A percentile compares a stretch with the other conserved stretches of the same genome.
phyloP scores from a whole-genome alignment of 2,797 vertebrate species.

The Triplophysa yarkandensis region DNA sequence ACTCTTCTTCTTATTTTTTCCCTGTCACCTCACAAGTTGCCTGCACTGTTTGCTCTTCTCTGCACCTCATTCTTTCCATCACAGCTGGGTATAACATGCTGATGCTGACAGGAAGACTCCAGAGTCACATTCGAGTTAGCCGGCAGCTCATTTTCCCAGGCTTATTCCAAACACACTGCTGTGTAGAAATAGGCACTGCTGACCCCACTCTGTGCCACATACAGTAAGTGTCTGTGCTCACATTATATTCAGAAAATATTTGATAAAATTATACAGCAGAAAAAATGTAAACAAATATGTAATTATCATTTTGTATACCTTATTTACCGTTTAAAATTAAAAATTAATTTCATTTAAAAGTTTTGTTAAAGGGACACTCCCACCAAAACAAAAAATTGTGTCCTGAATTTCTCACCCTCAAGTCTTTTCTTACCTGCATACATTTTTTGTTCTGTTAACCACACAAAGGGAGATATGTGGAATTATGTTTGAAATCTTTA shows the following conservation, averaged over 20 bases:
- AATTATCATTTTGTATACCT: no score
- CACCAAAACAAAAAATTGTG: no score
- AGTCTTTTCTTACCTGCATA: no score
- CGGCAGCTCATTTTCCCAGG: conserved; percentile 35
- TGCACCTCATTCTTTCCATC: conserved; percentile 45
- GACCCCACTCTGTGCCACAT: conserved; percentile 34
- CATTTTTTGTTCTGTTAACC: no score
- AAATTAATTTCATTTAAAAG: no score
- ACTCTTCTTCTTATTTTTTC: conserved; percentile 1
- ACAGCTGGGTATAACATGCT: conserved; percentile 31
- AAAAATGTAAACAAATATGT: no score
- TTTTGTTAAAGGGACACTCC: no score
- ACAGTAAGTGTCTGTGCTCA: conserved; percentile 23
- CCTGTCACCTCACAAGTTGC: conserved; percentile 28
- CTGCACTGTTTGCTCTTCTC: conserved; percentile 45
- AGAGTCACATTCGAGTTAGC: conserved; percentile 30
- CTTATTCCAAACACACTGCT: conserved; percentile 38
- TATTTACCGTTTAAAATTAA: no score
- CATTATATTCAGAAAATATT: conserved; percentile 1
- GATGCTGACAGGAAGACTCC: conserved; percentile 42
- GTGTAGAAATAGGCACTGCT: conserved; percentile 29
- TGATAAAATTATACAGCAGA: neutral
- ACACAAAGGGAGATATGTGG: no score
- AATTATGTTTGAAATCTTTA: no score
- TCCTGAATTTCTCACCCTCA: no score